phyloP scores from a whole-genome alignment of 2,797 vertebrate genomes.

The Sardinella longiceps region DNA sequence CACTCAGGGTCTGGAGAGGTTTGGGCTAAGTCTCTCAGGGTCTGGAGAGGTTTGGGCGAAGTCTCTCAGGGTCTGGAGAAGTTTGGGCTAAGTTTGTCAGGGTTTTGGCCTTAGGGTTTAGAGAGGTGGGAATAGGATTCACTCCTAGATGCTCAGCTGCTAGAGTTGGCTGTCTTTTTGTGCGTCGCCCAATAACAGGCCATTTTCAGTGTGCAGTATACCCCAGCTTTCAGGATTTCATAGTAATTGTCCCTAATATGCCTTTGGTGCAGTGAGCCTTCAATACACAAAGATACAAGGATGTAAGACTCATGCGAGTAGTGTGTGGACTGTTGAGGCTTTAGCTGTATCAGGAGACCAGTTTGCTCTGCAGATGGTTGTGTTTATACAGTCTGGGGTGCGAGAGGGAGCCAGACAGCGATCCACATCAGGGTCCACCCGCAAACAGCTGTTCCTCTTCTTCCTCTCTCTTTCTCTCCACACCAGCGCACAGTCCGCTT shows the following conservation, averaged over 20 bases:
- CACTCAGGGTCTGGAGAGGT: no score
- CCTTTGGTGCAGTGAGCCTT: neutral
- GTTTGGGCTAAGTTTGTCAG: no score
- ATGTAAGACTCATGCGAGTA: neutral
- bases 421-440: constrained; percentile 3
- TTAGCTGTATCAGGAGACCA: neutral
- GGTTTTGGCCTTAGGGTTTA: no score
- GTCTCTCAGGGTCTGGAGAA: no score
- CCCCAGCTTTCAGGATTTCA: neutral
- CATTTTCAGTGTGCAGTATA: neutral
- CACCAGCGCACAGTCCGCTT: neutral
- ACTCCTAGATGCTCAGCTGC: no score
- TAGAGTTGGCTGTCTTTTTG: no score
- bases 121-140: no score
- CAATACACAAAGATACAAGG: neutral
- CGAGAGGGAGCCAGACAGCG: neutral
- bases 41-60: no score
- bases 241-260: neutral
- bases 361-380: constrained; percentile 24
- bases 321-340: neutral
- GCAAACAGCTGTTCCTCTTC: neutral
- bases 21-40: no score
- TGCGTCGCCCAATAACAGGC: neutral
- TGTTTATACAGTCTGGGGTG: constrained; percentile 23
- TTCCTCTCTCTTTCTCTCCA: neutral